Percentiles rank a stretch among this genome's conserved stretches.
These are phyloP conservation scores for Paratrypauchen microcephalus DNA, from an alignment of 2,797 vertebrate genomes.

Conservation along the genomic window DNA sequence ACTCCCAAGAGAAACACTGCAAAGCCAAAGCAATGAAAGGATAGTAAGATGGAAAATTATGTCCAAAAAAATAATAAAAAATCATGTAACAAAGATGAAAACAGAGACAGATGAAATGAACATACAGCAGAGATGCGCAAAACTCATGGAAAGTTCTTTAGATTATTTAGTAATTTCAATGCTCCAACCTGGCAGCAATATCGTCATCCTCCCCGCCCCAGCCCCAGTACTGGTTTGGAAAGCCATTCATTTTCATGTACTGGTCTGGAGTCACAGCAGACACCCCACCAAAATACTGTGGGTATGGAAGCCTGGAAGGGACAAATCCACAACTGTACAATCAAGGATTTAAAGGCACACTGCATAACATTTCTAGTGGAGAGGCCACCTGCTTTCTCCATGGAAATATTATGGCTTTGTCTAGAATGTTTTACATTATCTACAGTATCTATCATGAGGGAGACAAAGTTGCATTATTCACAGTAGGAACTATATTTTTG, in stretches of 20 bases:
- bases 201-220: conserved; percentile 97
- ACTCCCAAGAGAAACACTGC: conserved; percentile 63
- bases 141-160: conserved; percentile 10
- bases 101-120: conserved; percentile 19
- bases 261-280: conserved; percentile 94
- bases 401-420: too few relatives aligned
- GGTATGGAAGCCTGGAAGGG: conserved; percentile 86
- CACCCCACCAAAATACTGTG: conserved; percentile 94
- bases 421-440: too few relatives aligned
- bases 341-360: background rate
- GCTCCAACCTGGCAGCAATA: conserved; percentile 88
- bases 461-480: too few relatives aligned
- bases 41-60: conserved; percentile 55
- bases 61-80: conserved; percentile 34
- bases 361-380: too few relatives aligned
- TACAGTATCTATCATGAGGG: too few relatives aligned
- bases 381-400: too few relatives aligned
- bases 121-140: conserved; percentile 14
- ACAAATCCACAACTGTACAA: conserved; percentile 21
- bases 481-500: too few relatives aligned
- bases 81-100: conserved; percentile 28
- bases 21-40: conserved; percentile 62
- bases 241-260: conserved; percentile 97
- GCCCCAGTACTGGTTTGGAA: conserved; percentile 97
- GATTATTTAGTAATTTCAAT: background rate